phyloP scores from a whole-genome alignment of 2,888 invertebrate genomes.

The Meandrusa payeni region DNA sequence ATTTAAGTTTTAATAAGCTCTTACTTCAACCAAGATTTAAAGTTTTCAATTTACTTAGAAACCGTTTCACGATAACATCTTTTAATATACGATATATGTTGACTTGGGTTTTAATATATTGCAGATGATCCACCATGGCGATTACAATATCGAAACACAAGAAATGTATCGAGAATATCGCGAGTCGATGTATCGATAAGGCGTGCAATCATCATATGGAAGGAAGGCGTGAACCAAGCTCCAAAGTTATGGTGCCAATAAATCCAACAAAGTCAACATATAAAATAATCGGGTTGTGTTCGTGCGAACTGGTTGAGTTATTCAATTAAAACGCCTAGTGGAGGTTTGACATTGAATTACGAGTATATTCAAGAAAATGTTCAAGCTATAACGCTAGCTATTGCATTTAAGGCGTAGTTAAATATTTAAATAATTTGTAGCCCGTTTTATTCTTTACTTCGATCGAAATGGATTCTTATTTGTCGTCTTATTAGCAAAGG shows the following conservation, averaged over 20 bases:
- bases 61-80: no score
- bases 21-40: no score
- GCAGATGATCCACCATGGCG: constrained; percentile 17
- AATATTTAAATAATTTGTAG: no score
- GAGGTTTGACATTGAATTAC: constrained; percentile 15
- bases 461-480: no score
- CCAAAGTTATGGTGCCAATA: constrained; percentile 62
- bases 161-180: constrained; percentile 29
- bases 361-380: no score
- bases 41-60: no score
- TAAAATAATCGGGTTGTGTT: constrained; percentile 54
- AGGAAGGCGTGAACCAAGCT: constrained; percentile 57
- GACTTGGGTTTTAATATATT: constrained; percentile 5
- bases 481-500: no score
- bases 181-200: constrained; percentile 37
- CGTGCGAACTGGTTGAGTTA: constrained; percentile 47
- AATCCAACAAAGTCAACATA: constrained; percentile 67
- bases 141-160: constrained; percentile 26
- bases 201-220: constrained; percentile 40
- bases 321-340: constrained; percentile 52
- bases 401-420: no score
- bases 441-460: no score
- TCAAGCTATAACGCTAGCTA: no score
- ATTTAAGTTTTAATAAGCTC: no score
- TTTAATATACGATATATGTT: constrained; percentile 10